Conservation (phyloP, 2,888 invertebrate genomes). For the Brassicogethes aeneus region DNA sequence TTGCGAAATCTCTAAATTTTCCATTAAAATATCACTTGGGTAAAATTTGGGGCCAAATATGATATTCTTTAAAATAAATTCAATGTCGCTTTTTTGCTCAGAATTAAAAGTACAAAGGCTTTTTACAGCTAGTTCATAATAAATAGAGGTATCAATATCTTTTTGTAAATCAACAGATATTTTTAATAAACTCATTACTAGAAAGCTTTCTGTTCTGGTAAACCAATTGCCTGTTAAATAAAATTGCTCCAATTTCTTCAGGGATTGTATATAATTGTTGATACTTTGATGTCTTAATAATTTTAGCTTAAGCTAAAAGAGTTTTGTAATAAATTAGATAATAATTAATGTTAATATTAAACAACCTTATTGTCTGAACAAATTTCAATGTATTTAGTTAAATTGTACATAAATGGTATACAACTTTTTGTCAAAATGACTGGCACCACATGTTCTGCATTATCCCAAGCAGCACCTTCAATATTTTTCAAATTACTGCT, state of each 20-base stretch:
- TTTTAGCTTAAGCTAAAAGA: constrained; percentile 27
- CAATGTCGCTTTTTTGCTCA: constrained; percentile 50
- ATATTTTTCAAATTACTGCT: constrained; percentile 41
- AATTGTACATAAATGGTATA: constrained; percentile 39
- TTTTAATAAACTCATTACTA: constrained; percentile 46
- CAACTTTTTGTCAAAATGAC: constrained; percentile 40
- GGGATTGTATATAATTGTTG: constrained; percentile 39
- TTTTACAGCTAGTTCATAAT: constrained; percentile 51
- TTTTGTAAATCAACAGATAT: constrained; percentile 31
- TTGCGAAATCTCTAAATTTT: constrained; percentile 46
- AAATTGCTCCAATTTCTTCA: constrained; percentile 31
- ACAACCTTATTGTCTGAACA: no score
- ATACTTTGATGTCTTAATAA: constrained; percentile 38
- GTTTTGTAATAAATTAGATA: neutral
- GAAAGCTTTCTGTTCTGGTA: constrained; percentile 52
- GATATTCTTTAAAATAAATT: constrained; percentile 48
- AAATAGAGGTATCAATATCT: constrained; percentile 43
- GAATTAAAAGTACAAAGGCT: constrained; percentile 50
- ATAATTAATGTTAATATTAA: constrained; percentile 19
- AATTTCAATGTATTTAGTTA: constrained; percentile 29
- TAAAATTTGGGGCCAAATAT: constrained; percentile 55
- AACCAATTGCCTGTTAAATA: constrained; percentile 52
- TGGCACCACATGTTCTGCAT: constrained; percentile 43
- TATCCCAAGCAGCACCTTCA: constrained; percentile 40
- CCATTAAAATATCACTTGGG: constrained; percentile 47